Conservation (phyloP, 1,140 invertebrate genomes). For the Drosophila sp. region DNA sequence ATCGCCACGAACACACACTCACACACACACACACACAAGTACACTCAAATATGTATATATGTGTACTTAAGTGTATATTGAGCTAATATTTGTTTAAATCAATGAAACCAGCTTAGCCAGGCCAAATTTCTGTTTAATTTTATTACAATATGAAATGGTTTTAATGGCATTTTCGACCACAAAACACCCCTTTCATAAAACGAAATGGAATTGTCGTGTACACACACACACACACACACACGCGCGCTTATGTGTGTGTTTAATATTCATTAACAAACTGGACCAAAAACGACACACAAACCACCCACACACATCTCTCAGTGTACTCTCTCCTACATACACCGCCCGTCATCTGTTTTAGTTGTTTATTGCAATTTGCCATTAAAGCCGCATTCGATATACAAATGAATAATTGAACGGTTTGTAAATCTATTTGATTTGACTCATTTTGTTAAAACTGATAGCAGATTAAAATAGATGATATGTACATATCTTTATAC, state of each 20-base stretch:
- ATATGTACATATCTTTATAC: slow-evolving; percentile 17
- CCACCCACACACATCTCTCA: slow-evolving; percentile 1
- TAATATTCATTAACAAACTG: slow-evolving; percentile 50
- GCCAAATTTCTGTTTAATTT: slow-evolving; percentile 37
- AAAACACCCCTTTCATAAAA: slow-evolving; percentile 24
- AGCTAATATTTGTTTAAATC: slow-evolving; percentile 62
- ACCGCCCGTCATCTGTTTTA: slow-evolving; percentile 30
- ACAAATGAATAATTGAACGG: slow-evolving; percentile 49
- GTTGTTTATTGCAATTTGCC: slow-evolving; percentile 43
- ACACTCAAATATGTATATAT: slow-evolving; percentile 31
- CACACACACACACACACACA: neutral
- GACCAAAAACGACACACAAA: slow-evolving; percentile 45
- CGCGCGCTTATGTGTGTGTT: slow-evolving; percentile 18
- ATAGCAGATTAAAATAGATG: slow-evolving; percentile 38
- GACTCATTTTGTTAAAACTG: slow-evolving; percentile 54
- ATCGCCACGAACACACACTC: neutral
- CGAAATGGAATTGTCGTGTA: slow-evolving; percentile 17
- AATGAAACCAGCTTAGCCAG: slow-evolving; percentile 48
- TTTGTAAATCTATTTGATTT: slow-evolving; percentile 52
- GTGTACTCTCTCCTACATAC: neutral
- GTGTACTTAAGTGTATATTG: slow-evolving; percentile 18
- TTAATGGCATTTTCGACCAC: slow-evolving; percentile 30
- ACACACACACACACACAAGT: slow-evolving; percentile 16
- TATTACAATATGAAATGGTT: slow-evolving; percentile 36
- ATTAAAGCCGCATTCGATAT: slow-evolving; percentile 44